Base-by-base conservation (phyloP, 2,888 invertebrate species). In the Sicus ferrugineus region DNA sequence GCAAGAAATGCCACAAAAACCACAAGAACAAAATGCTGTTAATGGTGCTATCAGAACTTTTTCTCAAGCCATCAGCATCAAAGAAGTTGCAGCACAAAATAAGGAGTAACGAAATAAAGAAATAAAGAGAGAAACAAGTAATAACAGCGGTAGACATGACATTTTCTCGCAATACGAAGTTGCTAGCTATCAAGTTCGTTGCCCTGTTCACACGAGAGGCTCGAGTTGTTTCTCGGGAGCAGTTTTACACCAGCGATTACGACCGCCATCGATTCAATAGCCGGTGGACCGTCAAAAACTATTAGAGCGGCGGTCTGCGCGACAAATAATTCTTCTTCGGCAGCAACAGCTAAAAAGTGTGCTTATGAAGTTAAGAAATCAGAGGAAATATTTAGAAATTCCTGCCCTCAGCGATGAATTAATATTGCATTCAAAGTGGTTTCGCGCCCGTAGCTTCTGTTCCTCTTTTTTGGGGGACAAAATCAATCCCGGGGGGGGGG, bases 171-270 rank as follows among this genome's bases (percentile, higher is more conserved):
- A 42, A 61, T 38, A 61, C 64, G 30, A 64, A 64, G 50, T 52
- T 34, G 52, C 52, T 64, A 14, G 64, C 64, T 61, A 67, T 28
- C n/a, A n/a, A n/a, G n/a, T n/a, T 67, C 67, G 61, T 59, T 67
- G 67, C 61, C 67, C 67, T 67, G 67, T 67, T 67, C 67, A 61
- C 67, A 67, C 67, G 52, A 42, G 67, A 50, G 59, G 46, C 48
- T 50, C 59, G 67, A 31, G 59, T 59, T 30, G 14, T 34, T 7
- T 34, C 34, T 34, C 14, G 34, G 34, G 34, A 9, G 7, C 34
- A 1, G 7, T 34, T 9, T 9, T 34, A 14, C 34, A 34, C n/a
- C 4, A 52, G 23, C n/a, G n/a, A n/a, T n/a, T n/a, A n/a, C n/a
- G n/a, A n/a, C n/a, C n/a, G n/a, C n/a, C n/a, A n/a, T n/a, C n/a